These are phyloP conservation scores for Oenanthe melanoleuca DNA, from an alignment of 2,113 vertebrate genomes.

Conservation along the genomic window DNA sequence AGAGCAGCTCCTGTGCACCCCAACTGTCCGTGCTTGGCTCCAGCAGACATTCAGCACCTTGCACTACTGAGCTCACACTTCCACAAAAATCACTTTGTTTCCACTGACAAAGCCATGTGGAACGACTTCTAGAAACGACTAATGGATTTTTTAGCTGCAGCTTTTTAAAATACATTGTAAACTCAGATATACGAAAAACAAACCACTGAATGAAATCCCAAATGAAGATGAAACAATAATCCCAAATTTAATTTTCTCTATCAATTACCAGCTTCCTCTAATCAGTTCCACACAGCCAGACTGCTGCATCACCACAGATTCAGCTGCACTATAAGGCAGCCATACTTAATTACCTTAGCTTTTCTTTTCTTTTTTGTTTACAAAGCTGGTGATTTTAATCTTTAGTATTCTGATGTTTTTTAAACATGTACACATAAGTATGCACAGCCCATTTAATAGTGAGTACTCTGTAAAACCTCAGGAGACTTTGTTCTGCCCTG, in stretches of 20 bases:
- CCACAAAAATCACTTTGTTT: not conserved
- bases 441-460: not conserved
- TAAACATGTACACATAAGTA: not conserved
- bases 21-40: accelerated
- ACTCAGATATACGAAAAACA: not conserved
- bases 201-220: not conserved
- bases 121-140: not conserved
- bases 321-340: not conserved
- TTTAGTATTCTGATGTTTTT: not conserved
- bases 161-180: not conserved
- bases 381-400: not conserved
- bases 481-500: not conserved
- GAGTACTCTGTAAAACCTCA: not conserved
- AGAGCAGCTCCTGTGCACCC: not conserved
- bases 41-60: not conserved
- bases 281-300: not conserved
- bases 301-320: not conserved
- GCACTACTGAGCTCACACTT: not conserved
- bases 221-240: not conserved
- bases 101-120: accelerated
- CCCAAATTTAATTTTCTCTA: not conserved
- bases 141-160: not conserved
- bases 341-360: not conserved
- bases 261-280: not conserved
- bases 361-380: not conserved